Percentiles rank a stretch among this genome's conserved stretches.
These are phyloP conservation scores for Andrena dorsata DNA, from an alignment of 2,888 invertebrate genomes.

Conservation along the genomic window DNA sequence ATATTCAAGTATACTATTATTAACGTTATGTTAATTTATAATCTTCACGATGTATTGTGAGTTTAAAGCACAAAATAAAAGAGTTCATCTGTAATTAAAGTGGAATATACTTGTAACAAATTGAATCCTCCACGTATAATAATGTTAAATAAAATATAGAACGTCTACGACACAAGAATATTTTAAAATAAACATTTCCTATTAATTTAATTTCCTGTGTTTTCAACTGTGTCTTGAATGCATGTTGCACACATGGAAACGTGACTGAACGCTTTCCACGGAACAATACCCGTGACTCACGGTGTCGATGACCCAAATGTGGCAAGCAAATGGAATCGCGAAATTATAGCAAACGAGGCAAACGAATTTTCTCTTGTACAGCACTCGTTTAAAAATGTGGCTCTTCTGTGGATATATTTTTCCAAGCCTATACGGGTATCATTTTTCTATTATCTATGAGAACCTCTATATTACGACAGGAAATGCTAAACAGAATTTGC, in stretches of 20 bases:
- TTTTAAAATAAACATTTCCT: too few species aligned
- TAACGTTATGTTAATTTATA: neutral
- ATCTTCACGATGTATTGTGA: neutral
- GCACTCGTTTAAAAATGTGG: neutral
- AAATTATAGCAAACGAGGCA: neutral
- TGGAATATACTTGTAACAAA: neutral
- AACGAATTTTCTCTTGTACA: neutral
- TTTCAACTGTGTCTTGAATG: too few species aligned
- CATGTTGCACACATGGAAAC: neutral
- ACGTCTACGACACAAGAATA: too few species aligned
- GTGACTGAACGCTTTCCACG: constrained; percentile 5
- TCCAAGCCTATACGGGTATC: neutral
- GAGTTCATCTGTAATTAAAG: neutral
- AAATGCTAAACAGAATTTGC: constrained; percentile 12
- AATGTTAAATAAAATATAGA: too few species aligned
- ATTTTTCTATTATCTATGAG: constrained; percentile 16
- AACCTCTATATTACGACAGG: neutral
- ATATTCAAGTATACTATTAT: neutral
- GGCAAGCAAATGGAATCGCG: constrained; percentile 5
- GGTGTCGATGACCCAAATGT: constrained; percentile 20
- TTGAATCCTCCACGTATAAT: too few species aligned
- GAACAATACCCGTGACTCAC: constrained; percentile 24
- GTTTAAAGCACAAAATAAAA: constrained; percentile 1
- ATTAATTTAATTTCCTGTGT: too few species aligned
- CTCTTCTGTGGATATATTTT: neutral